Conservation (phyloP, 2,797 vertebrate genomes). For the Anableps anableps region DNA sequence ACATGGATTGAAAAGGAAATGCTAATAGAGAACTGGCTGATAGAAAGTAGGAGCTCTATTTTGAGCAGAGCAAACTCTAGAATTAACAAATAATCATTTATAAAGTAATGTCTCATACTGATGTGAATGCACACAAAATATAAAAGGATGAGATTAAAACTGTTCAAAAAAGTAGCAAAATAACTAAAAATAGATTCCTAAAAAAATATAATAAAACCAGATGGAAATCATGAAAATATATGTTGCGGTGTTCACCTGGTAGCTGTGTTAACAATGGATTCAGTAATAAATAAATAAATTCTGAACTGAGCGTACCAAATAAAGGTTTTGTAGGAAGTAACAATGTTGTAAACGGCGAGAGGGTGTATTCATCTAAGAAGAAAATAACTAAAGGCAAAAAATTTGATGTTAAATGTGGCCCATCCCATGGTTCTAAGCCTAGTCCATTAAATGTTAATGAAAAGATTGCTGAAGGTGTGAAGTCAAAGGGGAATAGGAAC, state of each 20-base stretch:
- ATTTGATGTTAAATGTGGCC: conserved; percentile 63
- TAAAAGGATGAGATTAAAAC: conserved; percentile 8
- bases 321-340: conserved; percentile 39
- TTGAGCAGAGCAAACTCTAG: conserved; percentile 18
- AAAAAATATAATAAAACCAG: conserved; percentile 8
- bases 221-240: background rate
- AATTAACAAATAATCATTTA: conserved; percentile 28
- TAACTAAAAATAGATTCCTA: conserved; percentile 7
- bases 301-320: conserved; percentile 25
- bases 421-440: conserved; percentile 57
- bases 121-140: conserved; percentile 1
- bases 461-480: conserved; percentile 31
- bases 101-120: conserved; percentile 20
- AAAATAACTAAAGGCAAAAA: conserved; percentile 47
- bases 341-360: conserved; percentile 19
- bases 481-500: conserved; percentile 32
- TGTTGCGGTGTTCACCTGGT: conserved; percentile 35
- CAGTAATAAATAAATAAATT: conserved; percentile 49
- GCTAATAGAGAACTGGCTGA: conserved; percentile 4
- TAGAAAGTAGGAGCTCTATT: conserved; percentile 24
- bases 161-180: conserved; percentile 8
- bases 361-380: conserved; percentile 55
- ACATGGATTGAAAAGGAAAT: background rate
- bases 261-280: conserved; percentile 44
- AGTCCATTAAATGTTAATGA: conserved; percentile 70